Percentiles rank a stretch among this genome's conserved stretches.
These are phyloP conservation scores for Acomys russatus DNA, from an alignment of 2,797 vertebrate genomes.

Conservation along the genomic window DNA sequence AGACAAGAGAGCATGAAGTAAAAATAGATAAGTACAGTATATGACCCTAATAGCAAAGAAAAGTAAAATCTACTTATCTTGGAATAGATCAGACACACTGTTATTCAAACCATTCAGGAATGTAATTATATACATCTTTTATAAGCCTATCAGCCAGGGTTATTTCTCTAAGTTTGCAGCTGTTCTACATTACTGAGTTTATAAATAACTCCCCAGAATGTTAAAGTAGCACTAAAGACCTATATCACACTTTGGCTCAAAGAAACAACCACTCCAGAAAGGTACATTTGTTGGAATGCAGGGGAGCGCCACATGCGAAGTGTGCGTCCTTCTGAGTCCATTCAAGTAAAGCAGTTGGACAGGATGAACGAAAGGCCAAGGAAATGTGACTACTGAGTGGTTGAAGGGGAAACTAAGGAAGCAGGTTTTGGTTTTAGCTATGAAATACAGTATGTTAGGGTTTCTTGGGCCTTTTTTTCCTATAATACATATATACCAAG, in stretches of 20 bases:
- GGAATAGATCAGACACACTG: constrained; percentile 90
- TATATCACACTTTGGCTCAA: constrained; percentile 46
- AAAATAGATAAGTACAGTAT: constrained; percentile 94
- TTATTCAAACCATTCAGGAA: constrained; percentile 92
- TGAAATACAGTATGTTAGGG: neutral
- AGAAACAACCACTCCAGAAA: constrained; percentile 1
- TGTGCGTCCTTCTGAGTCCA: neutral
- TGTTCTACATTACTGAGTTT: constrained; percentile 81
- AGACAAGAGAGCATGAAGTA: constrained; percentile 90
- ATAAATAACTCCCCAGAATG: constrained; percentile 73
- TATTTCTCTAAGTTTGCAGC: constrained; percentile 81
- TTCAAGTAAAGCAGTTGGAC: constrained; percentile 1
- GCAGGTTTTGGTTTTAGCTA: neutral
- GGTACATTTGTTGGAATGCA: neutral
- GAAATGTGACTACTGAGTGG: neutral
- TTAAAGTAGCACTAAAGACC: constrained; percentile 57
- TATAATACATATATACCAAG: constrained; percentile 18
- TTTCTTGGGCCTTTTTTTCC: constrained; percentile 7
- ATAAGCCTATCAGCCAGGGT: constrained; percentile 88
- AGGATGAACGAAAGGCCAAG: neutral
- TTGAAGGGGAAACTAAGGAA: constrained; percentile 40
- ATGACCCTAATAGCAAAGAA: constrained; percentile 92
- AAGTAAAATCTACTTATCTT: constrained; percentile 88
- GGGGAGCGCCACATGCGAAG: neutral
- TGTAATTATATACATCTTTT: constrained; percentile 94